Evolutionary conservation across 1,140 invertebrate species (phyloP), one percentile per base, ranked within the genome.

Genomic region (Microplitis demolitor): DNA sequence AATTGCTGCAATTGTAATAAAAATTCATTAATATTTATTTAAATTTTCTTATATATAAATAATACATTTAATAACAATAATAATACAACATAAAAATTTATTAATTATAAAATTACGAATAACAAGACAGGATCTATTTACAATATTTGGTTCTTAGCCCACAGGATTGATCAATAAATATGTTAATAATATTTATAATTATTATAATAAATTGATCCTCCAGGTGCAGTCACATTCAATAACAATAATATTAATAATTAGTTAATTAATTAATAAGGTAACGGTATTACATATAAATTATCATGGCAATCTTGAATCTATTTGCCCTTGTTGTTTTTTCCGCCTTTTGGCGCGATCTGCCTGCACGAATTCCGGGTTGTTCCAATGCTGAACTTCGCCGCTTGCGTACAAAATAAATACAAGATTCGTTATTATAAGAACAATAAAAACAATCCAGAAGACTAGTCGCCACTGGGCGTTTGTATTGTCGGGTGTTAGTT

Each of bases 401-500:
- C 91, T 91, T 0, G 91, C 92, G 84, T 90, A 91, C 9, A 93
- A 81, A 4, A 92, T 84, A 79, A 93, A 96, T 4, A 95, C 79
- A 6, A 93, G 74, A 72, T 93, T 93, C 0, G 94, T 94, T n/a
- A 91, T 78, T 5, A 90, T 82, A 75, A 95, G 93, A 0, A 95
- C 89, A 0, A 83, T 91, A 56, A 93, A 89, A 2, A 92, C 89
- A 72, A 96, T 92, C 91, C 93, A 96, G 81, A 96, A 96, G 3
- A 96, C 93, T 4, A 90, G 81, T 74, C 92, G 88, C 95, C 95
- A 96, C 85, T 95, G 90, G 4, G 89, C 85, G 35, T 92, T 79
- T 3, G 91, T 91, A 79, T 91, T 70, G 84, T 93, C 89, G 79
- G 90, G 89, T 63, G 93, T 94, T 71, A 96, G 85, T 24, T 91